Percentiles rank a stretch among this genome's conserved stretches.
phyloP scores from a whole-genome alignment of 1,140 invertebrate species.

The Drosophila paulistorum region DNA sequence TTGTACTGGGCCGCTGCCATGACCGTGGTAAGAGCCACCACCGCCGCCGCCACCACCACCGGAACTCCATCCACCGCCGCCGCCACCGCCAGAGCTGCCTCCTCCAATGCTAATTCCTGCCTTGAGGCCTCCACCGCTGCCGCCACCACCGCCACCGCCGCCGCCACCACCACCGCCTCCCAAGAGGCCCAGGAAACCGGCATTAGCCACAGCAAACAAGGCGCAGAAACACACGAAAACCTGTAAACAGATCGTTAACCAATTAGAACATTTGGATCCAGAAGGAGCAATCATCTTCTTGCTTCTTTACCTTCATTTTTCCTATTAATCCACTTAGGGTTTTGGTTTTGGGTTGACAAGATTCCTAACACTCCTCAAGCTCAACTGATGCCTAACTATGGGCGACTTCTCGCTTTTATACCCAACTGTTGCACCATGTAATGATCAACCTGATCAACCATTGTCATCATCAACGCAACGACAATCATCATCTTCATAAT shows the following conservation, averaged over 20 bases:
- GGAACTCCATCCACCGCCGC: slow-evolving; percentile 31
- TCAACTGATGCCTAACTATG: slow-evolving; percentile 63
- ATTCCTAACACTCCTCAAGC: slow-evolving; percentile 50
- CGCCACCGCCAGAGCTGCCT: slow-evolving; percentile 42
- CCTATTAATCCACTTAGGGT: slow-evolving; percentile 53
- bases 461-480: slow-evolving; percentile 1
- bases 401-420: slow-evolving; percentile 63
- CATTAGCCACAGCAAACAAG: slow-evolving; percentile 72
- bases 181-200: slow-evolving; percentile 67
- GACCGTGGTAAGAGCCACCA: slow-evolving; percentile 26
- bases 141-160: slow-evolving; percentile 40
- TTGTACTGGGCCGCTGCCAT: slow-evolving; percentile 40
- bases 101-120: slow-evolving; percentile 46
- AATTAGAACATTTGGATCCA: slow-evolving; percentile 7
- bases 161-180: slow-evolving; percentile 51
- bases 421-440: slow-evolving; percentile 23
- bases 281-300: background rate
- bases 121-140: slow-evolving; percentile 41
- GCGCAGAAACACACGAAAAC: slow-evolving; percentile 75
- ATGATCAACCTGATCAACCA: background rate
- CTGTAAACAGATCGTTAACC: slow-evolving; percentile 21
- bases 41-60: slow-evolving; percentile 41
- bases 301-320: slow-evolving; percentile 62
- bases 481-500: background rate
- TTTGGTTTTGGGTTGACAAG: slow-evolving; percentile 38